These are phyloP conservation scores for Heliconius aoede DNA, from an alignment of 2,888 invertebrate species.

Conservation along the genomic window DNA sequence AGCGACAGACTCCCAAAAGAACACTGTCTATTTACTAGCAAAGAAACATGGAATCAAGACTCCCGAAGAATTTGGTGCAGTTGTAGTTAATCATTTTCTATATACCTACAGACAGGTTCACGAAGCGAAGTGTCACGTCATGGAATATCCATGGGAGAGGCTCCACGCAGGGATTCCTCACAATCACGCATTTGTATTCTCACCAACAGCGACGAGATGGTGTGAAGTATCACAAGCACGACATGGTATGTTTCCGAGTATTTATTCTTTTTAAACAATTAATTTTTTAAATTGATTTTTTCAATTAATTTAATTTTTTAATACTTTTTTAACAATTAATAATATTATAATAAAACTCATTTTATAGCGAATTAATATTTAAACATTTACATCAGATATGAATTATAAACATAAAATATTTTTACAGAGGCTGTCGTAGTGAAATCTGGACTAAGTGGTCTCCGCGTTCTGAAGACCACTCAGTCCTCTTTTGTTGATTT, in stretches of 20 bases:
- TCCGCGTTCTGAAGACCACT: conserved; percentile 91
- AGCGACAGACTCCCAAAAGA: conserved; percentile 93
- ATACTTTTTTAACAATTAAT: too few relatives aligned
- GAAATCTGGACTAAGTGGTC: conserved; percentile 87
- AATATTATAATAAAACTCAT: too few relatives aligned
- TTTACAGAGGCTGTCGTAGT: conserved; percentile 81
- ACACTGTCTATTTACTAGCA: conserved; percentile 90
- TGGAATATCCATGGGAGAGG: conserved; percentile 91
- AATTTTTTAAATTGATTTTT: too few relatives aligned
- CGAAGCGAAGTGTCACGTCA: conserved; percentile 87
- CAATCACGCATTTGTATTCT: conserved; percentile 90
- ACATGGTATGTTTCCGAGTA: conserved; percentile 80
- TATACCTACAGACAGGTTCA: conserved; percentile 89
- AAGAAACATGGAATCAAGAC: conserved; percentile 90
- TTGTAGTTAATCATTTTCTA: conserved; percentile 89
- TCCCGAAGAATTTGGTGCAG: conserved; percentile 89
- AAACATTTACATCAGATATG: too few relatives aligned
- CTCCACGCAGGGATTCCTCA: conserved; percentile 83
- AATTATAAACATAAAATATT: neutral
- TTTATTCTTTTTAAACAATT: neutral
- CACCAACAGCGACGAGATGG: conserved; percentile 86
- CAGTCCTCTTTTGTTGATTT: conserved; percentile 92
- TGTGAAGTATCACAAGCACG: conserved; percentile 87
- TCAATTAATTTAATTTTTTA: too few relatives aligned
- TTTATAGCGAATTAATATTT: too few relatives aligned